These are phyloP conservation scores for Baronia brevicornis DNA, from an alignment of 2,888 invertebrate species.

Conservation along the genomic window DNA sequence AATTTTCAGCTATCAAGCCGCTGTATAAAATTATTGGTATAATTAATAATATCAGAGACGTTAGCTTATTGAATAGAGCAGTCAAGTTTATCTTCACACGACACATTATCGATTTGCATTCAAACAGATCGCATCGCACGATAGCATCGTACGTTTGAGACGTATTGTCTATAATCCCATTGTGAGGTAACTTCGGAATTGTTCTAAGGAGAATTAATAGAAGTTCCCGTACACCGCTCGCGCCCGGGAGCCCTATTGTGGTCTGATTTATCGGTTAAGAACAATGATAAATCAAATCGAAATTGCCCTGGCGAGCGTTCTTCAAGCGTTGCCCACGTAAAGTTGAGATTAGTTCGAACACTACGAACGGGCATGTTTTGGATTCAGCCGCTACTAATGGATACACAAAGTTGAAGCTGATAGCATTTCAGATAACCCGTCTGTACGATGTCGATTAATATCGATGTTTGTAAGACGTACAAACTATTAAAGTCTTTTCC, in stretches of 20 bases:
- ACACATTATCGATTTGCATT: constrained; percentile 10
- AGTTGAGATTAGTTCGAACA: constrained; percentile 18
- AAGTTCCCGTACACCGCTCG: constrained; percentile 45
- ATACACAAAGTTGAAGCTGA: too few relatives aligned
- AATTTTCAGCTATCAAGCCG: too few relatives aligned
- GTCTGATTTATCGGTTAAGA: constrained; percentile 70
- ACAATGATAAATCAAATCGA: constrained; percentile 73
- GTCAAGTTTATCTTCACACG: not conserved
- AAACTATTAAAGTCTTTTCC: too few relatives aligned
- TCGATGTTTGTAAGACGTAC: too few relatives aligned
- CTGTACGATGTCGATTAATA: too few relatives aligned
- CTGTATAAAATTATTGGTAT: too few relatives aligned
- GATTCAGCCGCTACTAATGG: constrained; percentile 3
- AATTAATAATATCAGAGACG: not conserved
- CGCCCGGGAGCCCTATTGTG: constrained; percentile 60
- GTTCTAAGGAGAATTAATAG: constrained; percentile 72
- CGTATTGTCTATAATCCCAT: constrained; percentile 66
- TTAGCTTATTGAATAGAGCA: constrained; percentile 2
- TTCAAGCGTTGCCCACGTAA: constrained; percentile 32
- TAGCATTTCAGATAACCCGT: too few relatives aligned
- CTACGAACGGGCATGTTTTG: constrained; percentile 5
- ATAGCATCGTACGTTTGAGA: constrained; percentile 59
- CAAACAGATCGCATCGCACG: constrained; percentile 25
- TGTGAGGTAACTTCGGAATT: constrained; percentile 59
- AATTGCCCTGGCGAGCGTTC: constrained; percentile 55